Conservation (phyloP, 2,113 vertebrate genomes). For the Montifringilla adamsi region DNA sequence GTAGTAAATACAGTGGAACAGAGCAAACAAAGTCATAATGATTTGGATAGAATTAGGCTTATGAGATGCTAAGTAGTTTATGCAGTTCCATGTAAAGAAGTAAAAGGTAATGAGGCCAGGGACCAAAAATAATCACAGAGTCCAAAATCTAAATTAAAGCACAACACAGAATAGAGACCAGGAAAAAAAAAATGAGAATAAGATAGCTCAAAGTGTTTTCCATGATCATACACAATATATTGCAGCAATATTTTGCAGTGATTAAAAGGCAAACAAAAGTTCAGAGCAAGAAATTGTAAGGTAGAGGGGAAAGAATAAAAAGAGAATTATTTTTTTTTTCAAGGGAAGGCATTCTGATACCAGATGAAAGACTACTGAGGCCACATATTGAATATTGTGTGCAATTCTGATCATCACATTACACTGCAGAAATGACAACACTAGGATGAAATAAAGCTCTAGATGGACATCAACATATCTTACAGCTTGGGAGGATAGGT, state of each 20-base stretch:
- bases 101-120: conserved; percentile 52
- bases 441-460: background rate
- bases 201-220: background rate
- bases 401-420: background rate
- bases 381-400: background rate
- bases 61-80: conserved; percentile 65
- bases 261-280: conserved; percentile 2
- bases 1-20: conserved; percentile 64
- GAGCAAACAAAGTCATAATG: conserved; percentile 67
- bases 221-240: background rate
- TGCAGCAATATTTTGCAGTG: background rate
- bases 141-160: conserved; percentile 43
- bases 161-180: background rate
- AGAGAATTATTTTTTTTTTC: conserved; percentile 16
- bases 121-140: conserved; percentile 42
- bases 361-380: background rate
- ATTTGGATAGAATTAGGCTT: conserved; percentile 67
- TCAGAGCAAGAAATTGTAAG: conserved; percentile 1
- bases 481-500: background rate
- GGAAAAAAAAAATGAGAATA: conserved; percentile 37
- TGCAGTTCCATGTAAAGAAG: conserved; percentile 47
- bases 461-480: background rate
- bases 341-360: conserved; percentile 23
- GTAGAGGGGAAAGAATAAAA: background rate
- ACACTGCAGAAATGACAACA: background rate